Evolutionary conservation across 1,140 invertebrate genomes (phyloP), one percentile per base, ranked within the genome.

Genomic region (Riptortus pedestris): DNA sequence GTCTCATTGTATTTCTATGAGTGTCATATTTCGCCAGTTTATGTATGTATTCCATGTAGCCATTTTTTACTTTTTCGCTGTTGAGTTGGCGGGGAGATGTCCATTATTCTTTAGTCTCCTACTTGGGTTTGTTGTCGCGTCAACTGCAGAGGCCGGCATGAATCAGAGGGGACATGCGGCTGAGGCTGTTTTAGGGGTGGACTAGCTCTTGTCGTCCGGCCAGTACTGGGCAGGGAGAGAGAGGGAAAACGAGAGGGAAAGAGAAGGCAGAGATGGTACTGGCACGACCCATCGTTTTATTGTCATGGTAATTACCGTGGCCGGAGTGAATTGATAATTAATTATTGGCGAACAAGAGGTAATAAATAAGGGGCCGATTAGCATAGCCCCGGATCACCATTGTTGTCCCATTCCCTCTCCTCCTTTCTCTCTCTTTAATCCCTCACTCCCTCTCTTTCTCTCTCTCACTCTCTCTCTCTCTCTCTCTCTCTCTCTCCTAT

Each of bases 401-500:
- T 64, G 63, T 64, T 64, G 33, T 33, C 31, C 22, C 5, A 7
- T 14, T 38, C 31, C 31, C 31, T 38, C 31, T 14, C 31, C 14
- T 28, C 28, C 31, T 64, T 58, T 33, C 58, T 38, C 48, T 58
- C 59, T 47, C 68, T 33, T 18, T 60, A 52, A 58, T 60, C 52
- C 29, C 61, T 62, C 60, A 47, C 64, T 47, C 60, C 51, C 62
- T 51, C 33, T 64, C 33, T 61, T 65, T 51, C 62, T 59, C 63
- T 45, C 43, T 47, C 63, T 65, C 66, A 69, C 70, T 72, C 68
- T 70, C 70, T 70, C 68, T 69, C 59, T 66, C 58, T 65, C 65
- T 64, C 51, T 64, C 51, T 52, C 51, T 29, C 26, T 11, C 62
- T 20, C 47, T 20, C 26, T 11, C 62, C 26, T 24, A 2, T 52